Conservation (phyloP, 2,113 vertebrate species). For the Muntiacus reevesi region DNA sequence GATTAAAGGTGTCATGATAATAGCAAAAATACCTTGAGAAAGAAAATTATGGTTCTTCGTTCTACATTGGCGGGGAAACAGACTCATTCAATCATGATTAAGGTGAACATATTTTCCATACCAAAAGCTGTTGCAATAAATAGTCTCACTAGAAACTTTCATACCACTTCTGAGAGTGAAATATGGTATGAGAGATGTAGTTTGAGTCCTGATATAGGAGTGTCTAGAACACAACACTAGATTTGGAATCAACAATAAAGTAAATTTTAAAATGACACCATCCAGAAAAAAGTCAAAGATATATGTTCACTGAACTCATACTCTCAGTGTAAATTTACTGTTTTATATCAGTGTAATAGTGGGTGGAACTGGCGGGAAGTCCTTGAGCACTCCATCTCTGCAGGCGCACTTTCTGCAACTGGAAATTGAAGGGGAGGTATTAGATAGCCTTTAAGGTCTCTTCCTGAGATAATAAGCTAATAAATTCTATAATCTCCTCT, state of each 20-base stretch:
- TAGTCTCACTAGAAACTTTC: background rate
- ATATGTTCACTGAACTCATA: background rate
- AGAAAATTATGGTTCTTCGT: slow-evolving; percentile 35
- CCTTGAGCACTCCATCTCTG: background rate
- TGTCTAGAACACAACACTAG: background rate
- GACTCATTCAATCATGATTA: background rate
- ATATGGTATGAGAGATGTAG: background rate
- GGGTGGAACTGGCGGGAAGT: background rate
- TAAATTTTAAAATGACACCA: slow-evolving; percentile 26
- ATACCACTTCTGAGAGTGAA: slow-evolving; percentile 14
- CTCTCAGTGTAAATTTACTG: background rate
- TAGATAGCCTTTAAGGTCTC: background rate
- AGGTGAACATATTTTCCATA: background rate
- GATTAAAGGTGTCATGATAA: background rate
- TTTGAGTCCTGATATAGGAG: slow-evolving; percentile 36
- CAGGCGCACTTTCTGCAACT: background rate
- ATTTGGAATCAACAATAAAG: background rate
- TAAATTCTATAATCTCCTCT: background rate
- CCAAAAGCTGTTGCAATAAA: background rate
- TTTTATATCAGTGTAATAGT: background rate
- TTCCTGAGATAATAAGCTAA: background rate
- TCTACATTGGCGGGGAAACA: background rate
- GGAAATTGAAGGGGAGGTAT: background rate
- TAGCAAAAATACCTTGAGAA: slow-evolving; percentile 19
- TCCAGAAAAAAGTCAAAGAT: slow-evolving; percentile 18